Conservation (phyloP, 2,113 vertebrate species). For the Climacteris rufus region DNA sequence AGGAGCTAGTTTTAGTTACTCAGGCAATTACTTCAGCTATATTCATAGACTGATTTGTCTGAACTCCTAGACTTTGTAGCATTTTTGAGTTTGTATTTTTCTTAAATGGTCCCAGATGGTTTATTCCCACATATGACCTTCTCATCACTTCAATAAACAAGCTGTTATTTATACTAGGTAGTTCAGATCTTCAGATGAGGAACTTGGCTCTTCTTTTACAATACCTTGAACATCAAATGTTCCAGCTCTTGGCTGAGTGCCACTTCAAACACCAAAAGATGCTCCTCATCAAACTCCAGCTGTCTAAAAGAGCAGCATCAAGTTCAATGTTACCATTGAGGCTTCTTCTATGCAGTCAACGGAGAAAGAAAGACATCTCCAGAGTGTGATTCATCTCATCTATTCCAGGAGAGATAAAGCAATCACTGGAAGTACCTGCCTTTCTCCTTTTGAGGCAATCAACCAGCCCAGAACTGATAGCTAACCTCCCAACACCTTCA, state of each 20-base stretch:
- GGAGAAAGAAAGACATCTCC: neutral
- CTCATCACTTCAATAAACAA: neutral
- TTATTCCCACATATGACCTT: neutral
- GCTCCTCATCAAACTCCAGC: accelerated
- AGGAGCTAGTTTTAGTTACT: neutral
- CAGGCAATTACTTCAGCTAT: neutral
- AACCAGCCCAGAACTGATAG: neutral
- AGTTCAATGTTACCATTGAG: neutral
- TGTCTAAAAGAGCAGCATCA: neutral
- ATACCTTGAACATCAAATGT: neutral
- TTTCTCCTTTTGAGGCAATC: neutral
- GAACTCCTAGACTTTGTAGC: neutral
- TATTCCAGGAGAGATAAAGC: neutral
- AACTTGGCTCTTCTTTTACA: neutral
- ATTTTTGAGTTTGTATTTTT: neutral
- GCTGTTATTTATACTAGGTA: neutral
- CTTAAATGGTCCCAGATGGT: neutral
- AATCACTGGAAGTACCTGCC: neutral
- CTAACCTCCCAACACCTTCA: neutral
- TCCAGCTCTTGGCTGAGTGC: neutral
- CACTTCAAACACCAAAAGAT: neutral
- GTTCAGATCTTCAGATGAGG: neutral
- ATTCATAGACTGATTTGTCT: neutral
- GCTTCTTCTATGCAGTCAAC: neutral
- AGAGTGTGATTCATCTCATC: neutral